These are phyloP conservation scores for Synchiropus splendidus DNA, from an alignment of 2,113 vertebrate genomes.

Conservation along the genomic window DNA sequence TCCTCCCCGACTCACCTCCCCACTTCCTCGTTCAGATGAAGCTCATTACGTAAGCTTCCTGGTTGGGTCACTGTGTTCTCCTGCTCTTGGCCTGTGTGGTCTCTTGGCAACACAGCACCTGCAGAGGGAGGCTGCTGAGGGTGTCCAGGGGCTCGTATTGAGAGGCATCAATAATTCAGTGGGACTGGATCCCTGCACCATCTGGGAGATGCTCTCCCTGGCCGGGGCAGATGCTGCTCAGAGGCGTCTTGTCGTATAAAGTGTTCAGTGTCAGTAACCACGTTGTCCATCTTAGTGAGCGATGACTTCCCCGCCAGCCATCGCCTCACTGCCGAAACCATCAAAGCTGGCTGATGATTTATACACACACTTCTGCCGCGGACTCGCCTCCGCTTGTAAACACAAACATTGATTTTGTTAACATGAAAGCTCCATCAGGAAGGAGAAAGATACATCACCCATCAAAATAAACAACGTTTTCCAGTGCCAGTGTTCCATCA, in stretches of 20 bases:
- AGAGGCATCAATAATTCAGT: conserved; percentile 64
- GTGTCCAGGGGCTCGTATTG: conserved; percentile 9
- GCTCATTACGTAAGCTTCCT: too few relatives aligned
- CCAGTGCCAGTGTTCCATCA: too few relatives aligned
- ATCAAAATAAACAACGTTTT: background rate
- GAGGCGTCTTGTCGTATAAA: too few relatives aligned
- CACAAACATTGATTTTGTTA: conserved; percentile 14
- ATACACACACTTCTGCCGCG: background rate
- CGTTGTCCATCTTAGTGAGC: background rate
- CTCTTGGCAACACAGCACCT: conserved; percentile 57
- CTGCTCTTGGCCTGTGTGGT: conserved; percentile 24
- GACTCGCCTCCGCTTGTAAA: conserved; percentile 8
- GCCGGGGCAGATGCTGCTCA: too few relatives aligned
- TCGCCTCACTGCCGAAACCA: too few relatives aligned
- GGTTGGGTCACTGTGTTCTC: background rate
- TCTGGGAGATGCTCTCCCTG: conserved; percentile 16
- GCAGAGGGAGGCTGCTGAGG: conserved; percentile 21
- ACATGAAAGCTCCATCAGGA: conserved; percentile 2
- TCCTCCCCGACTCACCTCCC: too few relatives aligned
- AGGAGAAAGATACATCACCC: background rate
- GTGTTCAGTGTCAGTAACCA: conserved; percentile 1
- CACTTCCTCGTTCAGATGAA: too few relatives aligned
- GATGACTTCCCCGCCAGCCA: too few relatives aligned
- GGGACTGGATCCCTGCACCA: conserved; percentile 52
- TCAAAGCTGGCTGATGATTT: too few relatives aligned